phyloP scores from a whole-genome alignment of 2,797 vertebrate species.

The Premnoplex brunnescens region DNA sequence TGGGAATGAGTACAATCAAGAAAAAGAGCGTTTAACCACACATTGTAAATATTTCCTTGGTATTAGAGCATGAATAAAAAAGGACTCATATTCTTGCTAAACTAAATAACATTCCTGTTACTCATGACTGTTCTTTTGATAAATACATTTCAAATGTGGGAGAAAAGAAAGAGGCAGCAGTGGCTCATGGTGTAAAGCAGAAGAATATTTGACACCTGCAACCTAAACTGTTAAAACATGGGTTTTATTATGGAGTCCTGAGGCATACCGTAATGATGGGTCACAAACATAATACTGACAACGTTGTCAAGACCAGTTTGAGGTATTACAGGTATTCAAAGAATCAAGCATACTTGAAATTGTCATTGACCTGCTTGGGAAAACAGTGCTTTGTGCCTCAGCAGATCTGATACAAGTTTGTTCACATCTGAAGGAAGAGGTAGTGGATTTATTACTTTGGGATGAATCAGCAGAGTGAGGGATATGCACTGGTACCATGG shows the following conservation, averaged over 20 bases:
- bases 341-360: background rate
- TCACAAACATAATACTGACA: conserved; percentile 9
- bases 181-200: background rate
- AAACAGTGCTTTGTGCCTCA: background rate
- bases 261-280: background rate
- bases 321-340: conserved; percentile 32
- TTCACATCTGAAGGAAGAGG: background rate
- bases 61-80: background rate
- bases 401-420: background rate
- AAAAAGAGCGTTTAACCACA: background rate
- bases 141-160: background rate
- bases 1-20: background rate
- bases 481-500: background rate
- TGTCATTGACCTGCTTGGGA: background rate
- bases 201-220: background rate
- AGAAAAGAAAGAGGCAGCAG: background rate
- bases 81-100: background rate
- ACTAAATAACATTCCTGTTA: background rate
- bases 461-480: background rate
- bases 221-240: background rate
- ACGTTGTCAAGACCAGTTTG: background rate
- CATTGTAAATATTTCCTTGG: background rate
- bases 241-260: conserved; percentile 16
- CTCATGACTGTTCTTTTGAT: background rate
- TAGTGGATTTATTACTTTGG: background rate